These are phyloP conservation scores for Sinopyrophorus schimmeli DNA, from an alignment of 2,888 invertebrate species.

Conservation along the genomic window DNA sequence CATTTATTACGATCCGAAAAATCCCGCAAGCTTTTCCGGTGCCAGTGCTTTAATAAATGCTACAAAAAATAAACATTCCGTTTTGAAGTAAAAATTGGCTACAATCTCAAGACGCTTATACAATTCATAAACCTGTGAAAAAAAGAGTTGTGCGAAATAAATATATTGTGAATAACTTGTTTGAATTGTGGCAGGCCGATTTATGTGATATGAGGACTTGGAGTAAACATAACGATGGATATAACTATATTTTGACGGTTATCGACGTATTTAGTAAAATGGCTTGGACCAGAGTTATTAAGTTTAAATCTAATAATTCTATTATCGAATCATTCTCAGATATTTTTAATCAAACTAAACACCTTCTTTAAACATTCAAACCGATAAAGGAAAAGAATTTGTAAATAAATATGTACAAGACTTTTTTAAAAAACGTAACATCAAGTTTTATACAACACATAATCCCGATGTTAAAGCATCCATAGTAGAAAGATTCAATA, in stretches of 20 bases:
- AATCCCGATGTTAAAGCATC: conserved; percentile 1
- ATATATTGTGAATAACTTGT: conserved; percentile 1
- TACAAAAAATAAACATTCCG: too few relatives aligned
- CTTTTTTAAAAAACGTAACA: conserved; percentile 2
- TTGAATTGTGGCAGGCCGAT: neutral
- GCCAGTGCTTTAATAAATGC: too few relatives aligned
- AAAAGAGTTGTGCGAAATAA: neutral
- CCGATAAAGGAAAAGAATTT: conserved; percentile 5
- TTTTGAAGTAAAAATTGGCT: conserved; percentile 18
- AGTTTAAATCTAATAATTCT: neutral
- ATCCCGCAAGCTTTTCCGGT: too few relatives aligned
- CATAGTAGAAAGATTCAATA: conserved; percentile 1
- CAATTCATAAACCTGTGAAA: conserved; percentile 2
- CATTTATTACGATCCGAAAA: too few relatives aligned
- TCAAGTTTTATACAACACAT: neutral
- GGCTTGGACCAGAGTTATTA: neutral
- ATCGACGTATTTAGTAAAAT: neutral
- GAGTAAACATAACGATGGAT: neutral
- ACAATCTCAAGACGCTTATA: neutral
- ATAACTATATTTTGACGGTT: neutral
- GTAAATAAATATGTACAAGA: neutral
- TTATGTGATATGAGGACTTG: neutral
- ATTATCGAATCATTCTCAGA: neutral
- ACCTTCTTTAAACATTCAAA: conserved; percentile 4
- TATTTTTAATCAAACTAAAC: neutral